Evolutionary conservation across 2,113 vertebrate species (phyloP).

Genomic region (Lophotis ruficrista): DNA sequence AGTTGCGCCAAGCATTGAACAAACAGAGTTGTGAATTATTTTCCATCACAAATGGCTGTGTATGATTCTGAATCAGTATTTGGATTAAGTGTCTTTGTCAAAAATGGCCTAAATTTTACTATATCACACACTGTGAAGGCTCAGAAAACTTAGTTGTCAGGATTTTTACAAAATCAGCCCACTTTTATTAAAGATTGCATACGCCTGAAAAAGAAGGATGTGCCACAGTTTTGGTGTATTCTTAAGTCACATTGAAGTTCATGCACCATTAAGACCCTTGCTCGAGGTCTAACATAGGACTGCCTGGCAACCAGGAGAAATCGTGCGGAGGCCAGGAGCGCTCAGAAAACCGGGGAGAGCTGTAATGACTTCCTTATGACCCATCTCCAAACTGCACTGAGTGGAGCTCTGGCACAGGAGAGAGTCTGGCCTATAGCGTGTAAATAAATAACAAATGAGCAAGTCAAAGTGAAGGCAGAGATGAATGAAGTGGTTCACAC

Average conservation of each 20-base stretch:
- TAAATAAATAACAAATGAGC: constrained; percentile 44
- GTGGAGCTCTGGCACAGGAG: constrained; percentile 24
- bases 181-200: neutral
- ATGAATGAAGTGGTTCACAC: constrained; percentile 28
- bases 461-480: neutral
- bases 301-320: neutral
- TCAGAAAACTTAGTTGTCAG: neutral
- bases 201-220: neutral
- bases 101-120: neutral
- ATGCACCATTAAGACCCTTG: neutral
- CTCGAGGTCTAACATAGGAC: neutral
- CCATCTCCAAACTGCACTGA: neutral
- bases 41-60: neutral
- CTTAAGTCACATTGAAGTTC: neutral
- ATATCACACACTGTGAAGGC: rapidly evolving
- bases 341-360: neutral
- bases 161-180: neutral
- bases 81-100: neutral
- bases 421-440: neutral
- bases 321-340: neutral
- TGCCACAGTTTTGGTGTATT: neutral
- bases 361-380: constrained; percentile 55
- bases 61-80: neutral
- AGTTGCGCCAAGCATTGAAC: neutral
- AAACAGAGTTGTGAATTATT: neutral